A percentile compares a stretch with the other conserved stretches of the same genome.
Conservation (phyloP, 2,797 vertebrate genomes). For the Parauchenoglanis punctatus region DNA sequence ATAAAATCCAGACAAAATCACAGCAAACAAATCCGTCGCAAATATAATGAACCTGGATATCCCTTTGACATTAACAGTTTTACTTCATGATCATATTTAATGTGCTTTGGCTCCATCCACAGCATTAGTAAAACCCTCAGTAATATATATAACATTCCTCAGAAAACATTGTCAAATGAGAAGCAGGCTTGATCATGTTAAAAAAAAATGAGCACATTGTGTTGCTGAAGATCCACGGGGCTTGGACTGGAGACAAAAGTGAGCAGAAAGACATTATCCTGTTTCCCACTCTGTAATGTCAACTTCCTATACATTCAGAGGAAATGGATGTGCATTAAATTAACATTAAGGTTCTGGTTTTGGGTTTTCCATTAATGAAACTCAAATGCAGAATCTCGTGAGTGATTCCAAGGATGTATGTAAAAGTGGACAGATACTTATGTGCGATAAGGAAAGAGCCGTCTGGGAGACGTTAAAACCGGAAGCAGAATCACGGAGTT, state of each 20-base stretch:
- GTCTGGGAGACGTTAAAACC: constrained; percentile 48
- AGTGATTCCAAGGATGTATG: constrained; percentile 25
- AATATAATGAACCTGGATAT: neutral
- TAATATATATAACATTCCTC: neutral
- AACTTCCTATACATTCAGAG: constrained; percentile 37
- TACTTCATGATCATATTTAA: neutral
- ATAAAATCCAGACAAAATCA: neutral
- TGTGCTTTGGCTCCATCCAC: neutral
- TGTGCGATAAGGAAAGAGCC: constrained; percentile 34
- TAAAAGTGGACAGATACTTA: constrained; percentile 47
- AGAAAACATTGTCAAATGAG: neutral
- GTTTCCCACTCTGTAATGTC: constrained; percentile 49
- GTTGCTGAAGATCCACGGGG: neutral
- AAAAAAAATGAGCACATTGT: neutral
- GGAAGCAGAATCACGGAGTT: constrained; percentile 38
- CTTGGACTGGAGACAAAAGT: neutral
- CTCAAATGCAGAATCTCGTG: constrained; percentile 14
- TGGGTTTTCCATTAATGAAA: constrained; percentile 25
- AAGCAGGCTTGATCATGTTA: neutral
- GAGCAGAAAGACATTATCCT: constrained; percentile 28
- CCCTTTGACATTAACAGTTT: neutral
- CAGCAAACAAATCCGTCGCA: neutral
- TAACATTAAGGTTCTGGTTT: constrained; percentile 34
- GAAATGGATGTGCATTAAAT: constrained; percentile 46
- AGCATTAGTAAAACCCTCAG: neutral